Evolutionary conservation across 2,797 vertebrate species (phyloP), one percentile per base, ranked within the genome.

Genomic region (Rhinatrema bivittatum): DNA sequence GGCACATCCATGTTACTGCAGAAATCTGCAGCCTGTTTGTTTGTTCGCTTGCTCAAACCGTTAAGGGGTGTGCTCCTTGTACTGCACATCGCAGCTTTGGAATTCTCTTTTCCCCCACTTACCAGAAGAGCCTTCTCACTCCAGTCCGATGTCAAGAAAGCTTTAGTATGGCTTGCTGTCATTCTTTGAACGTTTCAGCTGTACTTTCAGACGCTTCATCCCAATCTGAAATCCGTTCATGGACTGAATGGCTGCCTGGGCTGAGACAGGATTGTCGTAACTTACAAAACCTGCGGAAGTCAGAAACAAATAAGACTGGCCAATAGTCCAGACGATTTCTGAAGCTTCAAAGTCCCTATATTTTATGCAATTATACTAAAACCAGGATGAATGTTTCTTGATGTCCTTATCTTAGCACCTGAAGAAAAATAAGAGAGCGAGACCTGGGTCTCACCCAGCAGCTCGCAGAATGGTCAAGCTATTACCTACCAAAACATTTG

Each of bases 201-300:
- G 96, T 45, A 99, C 94, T 86, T 99, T 99, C 70, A 99, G 89
- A 51, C 96, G 86, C 76, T 99, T 99, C 95, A 98, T 98, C 48
- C 95, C 95, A 10, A 99, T 99, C 79, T 99, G 95, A 85, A 99
- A 99, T 68, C 96, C 96, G 29, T 99, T 99, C 95, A 99, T 99
- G 32, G 96, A 96, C 81, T 99, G 96, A 81, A 98, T 99, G 71
- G 96, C 95, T 52, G 94, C 96, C 79, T 99, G 96, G 5, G 96
- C 95, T 15, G 96, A 99, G 59, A 98, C 96, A 7, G 96, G 95
- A 90, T 99, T 98, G 90, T 99, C 95, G 7, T 98, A 99, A 81
- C 96, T 98, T 71, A 99, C 95, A 65, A 99, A 99, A 64, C 96
- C 96, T 99, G 70, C 5, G 32, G 54, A 25, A 54, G n/a, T n/a